Evolutionary conservation across 1,140 invertebrate species (phyloP).

Genomic region (Phymastichus coffea): DNA sequence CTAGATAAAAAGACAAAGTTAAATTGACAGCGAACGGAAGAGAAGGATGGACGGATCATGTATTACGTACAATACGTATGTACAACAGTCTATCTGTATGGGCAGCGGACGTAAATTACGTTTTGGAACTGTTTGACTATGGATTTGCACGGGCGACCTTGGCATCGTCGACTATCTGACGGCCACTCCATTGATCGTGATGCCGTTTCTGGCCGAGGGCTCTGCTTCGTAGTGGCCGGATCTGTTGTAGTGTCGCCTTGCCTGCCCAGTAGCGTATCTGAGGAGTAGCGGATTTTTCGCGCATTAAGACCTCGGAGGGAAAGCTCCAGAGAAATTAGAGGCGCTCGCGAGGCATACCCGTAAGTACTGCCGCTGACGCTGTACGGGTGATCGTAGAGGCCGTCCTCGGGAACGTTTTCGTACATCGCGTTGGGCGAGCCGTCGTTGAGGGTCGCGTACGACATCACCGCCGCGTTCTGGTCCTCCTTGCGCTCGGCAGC

Average conservation of each 20-base stretch:
- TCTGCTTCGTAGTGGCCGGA: slow-evolving; percentile 71
- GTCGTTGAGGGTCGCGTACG: slow-evolving; percentile 76
- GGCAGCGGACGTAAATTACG: background rate
- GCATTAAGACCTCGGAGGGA: no score
- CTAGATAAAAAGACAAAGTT: background rate
- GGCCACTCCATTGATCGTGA: slow-evolving; percentile 73
- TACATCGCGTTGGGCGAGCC: slow-evolving; percentile 66
- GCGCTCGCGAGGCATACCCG: no score
- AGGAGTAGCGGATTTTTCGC: no score
- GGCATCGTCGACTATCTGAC: slow-evolving; percentile 59
- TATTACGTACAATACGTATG: background rate
- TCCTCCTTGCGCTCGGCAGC: slow-evolving; percentile 82
- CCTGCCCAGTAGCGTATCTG: slow-evolving; percentile 58
- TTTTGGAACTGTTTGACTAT: slow-evolving; percentile 27
- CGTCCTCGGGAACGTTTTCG: slow-evolving; percentile 73
- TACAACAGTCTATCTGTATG: slow-evolving; percentile 16
- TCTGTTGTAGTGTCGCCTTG: slow-evolving; percentile 60
- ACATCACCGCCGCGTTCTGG: slow-evolving; percentile 82
- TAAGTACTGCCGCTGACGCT: slow-evolving; percentile 59
- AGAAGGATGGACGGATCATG: background rate
- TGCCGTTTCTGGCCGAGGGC: slow-evolving; percentile 63
- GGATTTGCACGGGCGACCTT: background rate
- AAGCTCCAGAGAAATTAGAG: no score
- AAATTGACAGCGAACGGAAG: background rate
- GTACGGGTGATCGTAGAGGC: slow-evolving; percentile 71